Percentiles rank a stretch among this genome's conserved stretches.
Evolutionary conservation across 2,888 invertebrate species (phyloP).

Genomic region (Vanessa cardui): DNA sequence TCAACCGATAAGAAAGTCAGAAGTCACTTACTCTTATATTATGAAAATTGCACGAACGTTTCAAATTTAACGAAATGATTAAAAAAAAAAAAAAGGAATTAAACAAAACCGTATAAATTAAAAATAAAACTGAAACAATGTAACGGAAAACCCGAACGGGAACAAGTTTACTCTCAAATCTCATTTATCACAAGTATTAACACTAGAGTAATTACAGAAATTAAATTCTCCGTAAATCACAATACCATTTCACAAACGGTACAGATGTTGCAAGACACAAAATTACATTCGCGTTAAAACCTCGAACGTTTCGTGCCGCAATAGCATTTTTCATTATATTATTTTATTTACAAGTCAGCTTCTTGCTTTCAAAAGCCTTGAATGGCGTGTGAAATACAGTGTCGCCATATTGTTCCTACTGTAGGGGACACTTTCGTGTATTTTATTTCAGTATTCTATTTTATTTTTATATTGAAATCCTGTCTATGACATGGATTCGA

Average conservation of each 20-base stretch:
- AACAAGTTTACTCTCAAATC: slow-evolving; percentile 18
- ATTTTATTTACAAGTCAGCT: slow-evolving; percentile 63
- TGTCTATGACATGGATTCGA: neutral
- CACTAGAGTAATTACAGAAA: slow-evolving; percentile 33
- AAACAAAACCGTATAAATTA: neutral
- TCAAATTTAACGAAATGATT: too few species aligned
- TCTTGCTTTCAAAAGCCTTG: slow-evolving; percentile 53
- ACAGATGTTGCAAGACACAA: slow-evolving; percentile 33
- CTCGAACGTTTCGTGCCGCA: slow-evolving; percentile 30
- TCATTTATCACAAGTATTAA: slow-evolving; percentile 27
- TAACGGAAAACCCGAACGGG: neutral
- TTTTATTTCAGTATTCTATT: slow-evolving; percentile 4
- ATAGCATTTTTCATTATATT: slow-evolving; percentile 46
- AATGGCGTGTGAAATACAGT: slow-evolving; percentile 51
- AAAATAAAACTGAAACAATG: slow-evolving; percentile 1
- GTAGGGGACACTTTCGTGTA: neutral
- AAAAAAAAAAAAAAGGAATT: too few species aligned
- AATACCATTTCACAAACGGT: slow-evolving; percentile 28
- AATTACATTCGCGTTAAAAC: slow-evolving; percentile 38
- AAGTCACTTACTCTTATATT: too few species aligned
- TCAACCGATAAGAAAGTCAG: too few species aligned
- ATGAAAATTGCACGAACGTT: too few species aligned
- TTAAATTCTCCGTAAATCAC: slow-evolving; percentile 34
- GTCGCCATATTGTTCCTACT: slow-evolving; percentile 39
- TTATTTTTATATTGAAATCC: neutral